A percentile compares a stretch with the other conserved stretches of the same genome.
Conservation (phyloP, 2,113 vertebrate species). For the Micromys minutus region DNA sequence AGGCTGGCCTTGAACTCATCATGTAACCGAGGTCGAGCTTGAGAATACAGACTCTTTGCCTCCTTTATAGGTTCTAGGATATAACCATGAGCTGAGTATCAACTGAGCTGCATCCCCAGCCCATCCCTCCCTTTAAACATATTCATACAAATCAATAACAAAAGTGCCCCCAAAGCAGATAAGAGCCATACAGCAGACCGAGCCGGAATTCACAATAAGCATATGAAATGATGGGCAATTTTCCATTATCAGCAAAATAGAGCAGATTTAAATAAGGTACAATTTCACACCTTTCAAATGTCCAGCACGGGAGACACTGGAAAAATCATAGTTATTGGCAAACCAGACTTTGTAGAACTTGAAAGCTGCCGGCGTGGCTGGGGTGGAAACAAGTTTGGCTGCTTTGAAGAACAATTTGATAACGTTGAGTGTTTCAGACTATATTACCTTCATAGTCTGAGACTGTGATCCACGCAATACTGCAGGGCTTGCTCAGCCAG, state of each 20-base stretch:
- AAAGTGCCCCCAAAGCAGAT: neutral
- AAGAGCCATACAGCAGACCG: neutral
- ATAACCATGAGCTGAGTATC: neutral
- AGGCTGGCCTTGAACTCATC: neutral
- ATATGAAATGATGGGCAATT: neutral
- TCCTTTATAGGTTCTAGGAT: neutral
- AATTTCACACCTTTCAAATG: slow-evolving; percentile 8
- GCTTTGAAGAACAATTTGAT: neutral
- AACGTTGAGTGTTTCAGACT: neutral
- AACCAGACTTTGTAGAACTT: neutral
- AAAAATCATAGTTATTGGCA: neutral
- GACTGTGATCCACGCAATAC: neutral
- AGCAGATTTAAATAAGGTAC: slow-evolving; percentile 1
- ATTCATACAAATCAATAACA: neutral
- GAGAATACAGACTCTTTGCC: neutral
- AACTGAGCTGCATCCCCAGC: neutral
- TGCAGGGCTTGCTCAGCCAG: neutral
- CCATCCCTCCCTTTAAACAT: neutral
- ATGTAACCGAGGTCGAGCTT: neutral
- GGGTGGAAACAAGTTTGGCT: neutral
- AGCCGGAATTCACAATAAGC: neutral
- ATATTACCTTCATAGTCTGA: neutral
- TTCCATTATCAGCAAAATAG: neutral
- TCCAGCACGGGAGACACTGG: neutral
- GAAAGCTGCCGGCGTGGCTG: neutral